These are phyloP conservation scores for Onychomys arenicola DNA, from an alignment of 2,797 vertebrate genomes.

Conservation along the genomic window DNA sequence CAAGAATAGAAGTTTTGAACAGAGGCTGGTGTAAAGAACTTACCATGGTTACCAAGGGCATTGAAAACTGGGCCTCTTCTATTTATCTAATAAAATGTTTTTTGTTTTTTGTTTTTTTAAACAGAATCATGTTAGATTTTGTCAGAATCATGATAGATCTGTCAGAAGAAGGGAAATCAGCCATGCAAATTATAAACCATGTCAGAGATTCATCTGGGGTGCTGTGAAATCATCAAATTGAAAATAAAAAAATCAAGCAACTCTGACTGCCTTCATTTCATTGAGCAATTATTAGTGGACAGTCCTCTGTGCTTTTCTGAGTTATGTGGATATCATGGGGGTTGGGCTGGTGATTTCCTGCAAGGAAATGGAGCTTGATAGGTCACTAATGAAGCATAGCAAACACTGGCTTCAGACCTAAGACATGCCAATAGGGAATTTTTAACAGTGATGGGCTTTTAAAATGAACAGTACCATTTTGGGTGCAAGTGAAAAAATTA, in stretches of 20 bases:
- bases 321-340: not conserved
- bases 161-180: conserved; percentile 11
- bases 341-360: not conserved
- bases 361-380: not conserved
- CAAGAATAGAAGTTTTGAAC: not conserved
- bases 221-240: not conserved
- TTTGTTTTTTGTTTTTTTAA: not conserved
- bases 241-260: not conserved
- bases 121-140: not conserved
- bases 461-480: not conserved
- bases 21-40: not conserved
- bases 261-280: not conserved
- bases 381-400: rapidly evolving
- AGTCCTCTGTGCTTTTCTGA: not conserved
- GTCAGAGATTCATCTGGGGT: conserved; percentile 10
- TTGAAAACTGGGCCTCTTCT: not conserved
- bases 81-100: not conserved
- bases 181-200: not conserved
- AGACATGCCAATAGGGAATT: not conserved
- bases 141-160: conserved; percentile 5
- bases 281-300: not conserved
- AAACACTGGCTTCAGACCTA: not conserved
- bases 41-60: not conserved
- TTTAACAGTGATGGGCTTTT: not conserved
- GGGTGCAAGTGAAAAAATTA: not conserved